Percentiles rank a stretch among this genome's conserved stretches.
phyloP scores from a whole-genome alignment of 1,140 invertebrate genomes.

The Nasonia giraulti region DNA sequence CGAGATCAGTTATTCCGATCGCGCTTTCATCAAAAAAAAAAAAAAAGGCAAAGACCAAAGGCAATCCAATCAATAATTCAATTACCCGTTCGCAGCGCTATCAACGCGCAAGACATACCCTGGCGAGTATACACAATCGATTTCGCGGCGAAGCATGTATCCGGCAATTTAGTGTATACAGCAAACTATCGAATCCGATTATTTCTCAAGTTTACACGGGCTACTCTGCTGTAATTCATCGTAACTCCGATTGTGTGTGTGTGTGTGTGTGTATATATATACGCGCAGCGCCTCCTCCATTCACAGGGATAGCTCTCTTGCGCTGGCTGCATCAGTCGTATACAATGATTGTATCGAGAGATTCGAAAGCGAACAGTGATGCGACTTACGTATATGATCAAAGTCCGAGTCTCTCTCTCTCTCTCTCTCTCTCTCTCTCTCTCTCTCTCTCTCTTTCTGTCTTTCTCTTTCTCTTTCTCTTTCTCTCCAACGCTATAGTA shows the following conservation, averaged over 20 bases:
- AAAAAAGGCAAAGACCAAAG: too few species aligned
- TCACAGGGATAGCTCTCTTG: background rate
- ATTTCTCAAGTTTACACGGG: slow-evolving; percentile 34
- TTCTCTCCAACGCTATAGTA: background rate
- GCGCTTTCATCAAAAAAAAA: background rate
- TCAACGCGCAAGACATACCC: background rate
- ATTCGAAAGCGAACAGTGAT: background rate
- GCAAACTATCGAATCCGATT: slow-evolving; percentile 35
- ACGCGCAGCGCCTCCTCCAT: background rate
- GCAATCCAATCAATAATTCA: background rate
- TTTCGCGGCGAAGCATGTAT: background rate
- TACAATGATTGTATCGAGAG: background rate
- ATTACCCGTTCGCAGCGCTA: background rate
- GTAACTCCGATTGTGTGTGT: background rate
- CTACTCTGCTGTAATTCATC: slow-evolving; percentile 5
- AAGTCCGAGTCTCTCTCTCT: background rate
- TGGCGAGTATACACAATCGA: background rate
- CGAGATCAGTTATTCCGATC: too few species aligned
- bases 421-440: too few species aligned
- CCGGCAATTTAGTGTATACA: background rate
- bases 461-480: too few species aligned
- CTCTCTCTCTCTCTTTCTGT: background rate
- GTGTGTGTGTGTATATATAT: too few species aligned
- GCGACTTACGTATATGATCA: slow-evolving; percentile 29
- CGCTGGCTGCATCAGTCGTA: too few species aligned